Base-by-base conservation (phyloP, 2,888 invertebrate species). In the Rhingia campestris region DNA sequence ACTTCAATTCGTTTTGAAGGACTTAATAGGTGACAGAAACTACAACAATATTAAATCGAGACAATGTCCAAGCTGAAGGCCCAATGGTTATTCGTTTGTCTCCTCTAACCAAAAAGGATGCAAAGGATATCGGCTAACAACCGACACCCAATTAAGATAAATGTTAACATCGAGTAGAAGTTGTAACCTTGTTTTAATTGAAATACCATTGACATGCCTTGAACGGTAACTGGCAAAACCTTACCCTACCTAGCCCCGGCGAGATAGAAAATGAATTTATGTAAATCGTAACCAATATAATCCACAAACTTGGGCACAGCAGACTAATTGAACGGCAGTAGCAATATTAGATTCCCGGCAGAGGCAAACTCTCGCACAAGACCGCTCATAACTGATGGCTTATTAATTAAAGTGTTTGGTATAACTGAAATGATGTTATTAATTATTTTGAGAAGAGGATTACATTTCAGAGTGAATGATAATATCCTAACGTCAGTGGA, bases 401-500 rank as follows among this genome's bases (percentile, higher is more conserved):
- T 72, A 77, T 81, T 81, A 77, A 81, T 81, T 76, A 76, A 76
- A 76, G 63, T 67, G 54, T 63, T 66, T 49, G 49, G 9, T 72
- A 12, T 53, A 67, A 51, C 54, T 61, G 14, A 47, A 72, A 76
- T 67, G 67, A 73, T 73, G 39, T 56, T 77, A 64, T 82, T 73
- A 72, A 66, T 67, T 53, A 63, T 77, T 67, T 69, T 72, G 72
- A 81, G 75, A 63, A 51, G 53, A 59, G 45, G 32, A 69, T 67
- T 63, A n/a, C 43, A 56, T 56, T 67, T 63, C 35, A 32, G 39
- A 39, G 56, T 63, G 32, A 0, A 14, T 33, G 22, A 37, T 53
- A 51, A 32, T 51, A 12, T n/a, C 22, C 22, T 22, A 2, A 22
- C 1, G 22, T 22, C 22, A 22, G 12, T n/a, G 43, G 10, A n/a